Evolutionary conservation across 2,888 invertebrate genomes (phyloP), one percentile per base, ranked within the genome.

Genomic region (Taphrorychus bicolor): DNA sequence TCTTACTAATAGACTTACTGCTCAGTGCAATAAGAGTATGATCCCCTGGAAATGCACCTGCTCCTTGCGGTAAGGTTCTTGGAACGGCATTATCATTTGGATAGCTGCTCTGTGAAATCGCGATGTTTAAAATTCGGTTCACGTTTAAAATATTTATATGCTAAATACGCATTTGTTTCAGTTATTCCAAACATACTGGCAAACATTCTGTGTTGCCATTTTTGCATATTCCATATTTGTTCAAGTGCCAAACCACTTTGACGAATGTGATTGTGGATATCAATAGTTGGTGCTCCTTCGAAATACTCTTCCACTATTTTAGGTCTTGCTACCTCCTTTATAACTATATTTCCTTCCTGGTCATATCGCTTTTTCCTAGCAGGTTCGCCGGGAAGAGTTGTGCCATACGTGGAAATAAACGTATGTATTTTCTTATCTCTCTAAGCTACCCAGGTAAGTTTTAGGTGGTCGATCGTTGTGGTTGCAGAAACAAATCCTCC

Each of bases 251-350:
- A 64, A 9, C 66, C 69, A 17, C 32, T 49, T 66, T 72, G 68
- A 11, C 70, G 66, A 18, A 69, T 64, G 32, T 70, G 70, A 52
- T 72, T 72, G 42, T 66, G 67, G 17, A 71, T 53, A 22, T 72
- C 63, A 32, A 72, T 67, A n/a, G 56, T 41, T 40, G 70, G 70
- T 19, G 67, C 67, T 14, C 59, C 64, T 7, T 0, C 32, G 11
- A 32, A 32, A 11, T 40, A 45, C 23, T 54, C 54, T 54, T 54
- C 54, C 14, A 54, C 54, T 7, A 54, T 54, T 58, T 58, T 11
- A 9, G 58, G 42, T 40, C 58, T 58, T 48, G 58, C n/a, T 21
- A 58, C 19, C 16, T 58, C 58, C 23, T 58, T 58, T 19, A 58
- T 58, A 42, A 19, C 42, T 40, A 48, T 45, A 21, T 48, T 58